These are phyloP conservation scores for Ophiodon elongatus DNA, from an alignment of 2,113 vertebrate genomes.

Conservation along the genomic window DNA sequence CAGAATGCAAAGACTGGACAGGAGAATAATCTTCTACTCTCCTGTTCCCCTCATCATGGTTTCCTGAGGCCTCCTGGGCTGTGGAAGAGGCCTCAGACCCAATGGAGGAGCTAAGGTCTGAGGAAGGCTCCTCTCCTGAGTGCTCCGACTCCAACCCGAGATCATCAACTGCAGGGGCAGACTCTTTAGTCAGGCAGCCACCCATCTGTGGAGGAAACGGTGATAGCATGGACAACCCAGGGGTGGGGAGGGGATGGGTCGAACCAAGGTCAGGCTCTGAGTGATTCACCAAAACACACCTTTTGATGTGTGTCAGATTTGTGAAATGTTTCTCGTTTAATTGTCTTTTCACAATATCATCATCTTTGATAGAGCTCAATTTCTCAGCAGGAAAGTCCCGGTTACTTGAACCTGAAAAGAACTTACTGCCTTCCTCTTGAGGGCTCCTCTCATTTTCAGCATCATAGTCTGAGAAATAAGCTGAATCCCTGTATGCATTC, in stretches of 20 bases:
- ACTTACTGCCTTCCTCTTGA: constrained; percentile 79
- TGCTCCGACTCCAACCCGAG: constrained; percentile 83
- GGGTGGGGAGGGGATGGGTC: constrained; percentile 56
- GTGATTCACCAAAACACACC: constrained; percentile 51
- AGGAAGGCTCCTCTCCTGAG: constrained; percentile 79
- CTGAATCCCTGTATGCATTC: constrained; percentile 92
- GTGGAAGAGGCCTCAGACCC: constrained; percentile 73
- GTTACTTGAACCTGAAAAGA: constrained; percentile 69
- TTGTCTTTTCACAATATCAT: constrained; percentile 45
- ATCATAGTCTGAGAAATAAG: constrained; percentile 97
- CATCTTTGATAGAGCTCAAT: constrained; percentile 28
- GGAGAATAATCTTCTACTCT: constrained; percentile 69
- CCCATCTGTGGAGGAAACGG: constrained; percentile 87
- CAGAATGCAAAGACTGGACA: constrained; percentile 68
- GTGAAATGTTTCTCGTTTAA: constrained; percentile 47
- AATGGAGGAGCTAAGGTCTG: constrained; percentile 75
- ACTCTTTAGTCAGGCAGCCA: constrained; percentile 86
- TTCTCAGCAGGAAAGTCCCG: constrained; percentile 48
- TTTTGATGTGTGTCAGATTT: constrained; percentile 62
- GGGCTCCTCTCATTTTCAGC: constrained; percentile 87
- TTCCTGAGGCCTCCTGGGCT: constrained; percentile 73
- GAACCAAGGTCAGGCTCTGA: constrained; percentile 52
- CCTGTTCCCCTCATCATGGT: constrained; percentile 60
- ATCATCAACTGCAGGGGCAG: constrained; percentile 79
- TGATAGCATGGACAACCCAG: constrained; percentile 82